phyloP scores from a whole-genome alignment of 2,113 vertebrate species.

The Gavia stellata region DNA sequence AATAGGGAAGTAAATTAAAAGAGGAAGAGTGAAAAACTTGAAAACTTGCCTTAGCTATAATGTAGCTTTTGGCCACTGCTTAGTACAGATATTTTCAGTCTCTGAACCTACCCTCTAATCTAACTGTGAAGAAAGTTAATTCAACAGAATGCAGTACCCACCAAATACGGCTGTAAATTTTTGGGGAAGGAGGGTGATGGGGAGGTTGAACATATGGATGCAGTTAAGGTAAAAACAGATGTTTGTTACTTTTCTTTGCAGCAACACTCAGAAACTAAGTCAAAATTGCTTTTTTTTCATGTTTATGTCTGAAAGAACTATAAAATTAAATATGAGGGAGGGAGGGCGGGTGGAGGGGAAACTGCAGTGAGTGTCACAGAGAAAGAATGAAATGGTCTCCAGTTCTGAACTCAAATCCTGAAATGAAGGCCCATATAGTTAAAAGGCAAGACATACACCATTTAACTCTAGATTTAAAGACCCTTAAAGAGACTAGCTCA shows the following conservation, averaged over 20 bases:
- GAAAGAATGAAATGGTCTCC: constrained; percentile 31
- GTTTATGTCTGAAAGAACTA: constrained; percentile 71
- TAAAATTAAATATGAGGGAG: constrained; percentile 60
- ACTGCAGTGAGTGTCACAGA: constrained; percentile 49
- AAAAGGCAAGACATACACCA: constrained; percentile 27
- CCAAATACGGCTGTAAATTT: constrained; percentile 69
- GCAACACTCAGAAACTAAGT: constrained; percentile 68
- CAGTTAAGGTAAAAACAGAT: constrained; percentile 77
- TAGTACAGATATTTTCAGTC: constrained; percentile 8
- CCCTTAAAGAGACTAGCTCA: neutral
- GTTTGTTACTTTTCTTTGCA: constrained; percentile 71
- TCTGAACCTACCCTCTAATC: constrained; percentile 48
- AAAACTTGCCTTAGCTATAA: neutral
- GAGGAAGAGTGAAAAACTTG: neutral
- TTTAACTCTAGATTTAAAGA: constrained; percentile 35
- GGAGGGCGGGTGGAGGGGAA: constrained; percentile 40
- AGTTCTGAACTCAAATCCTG: constrained; percentile 27
- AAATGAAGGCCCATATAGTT: constrained; percentile 19
- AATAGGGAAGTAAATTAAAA: neutral
- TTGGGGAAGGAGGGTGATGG: constrained; percentile 50
- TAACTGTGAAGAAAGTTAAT: constrained; percentile 67
- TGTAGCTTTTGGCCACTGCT: constrained; percentile 25
- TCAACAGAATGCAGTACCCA: constrained; percentile 52
- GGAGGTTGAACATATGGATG: constrained; percentile 73
- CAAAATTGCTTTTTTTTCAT: constrained; percentile 70